Conservation (phyloP, 2,888 invertebrate species). For the Adelphocoris suturalis region DNA sequence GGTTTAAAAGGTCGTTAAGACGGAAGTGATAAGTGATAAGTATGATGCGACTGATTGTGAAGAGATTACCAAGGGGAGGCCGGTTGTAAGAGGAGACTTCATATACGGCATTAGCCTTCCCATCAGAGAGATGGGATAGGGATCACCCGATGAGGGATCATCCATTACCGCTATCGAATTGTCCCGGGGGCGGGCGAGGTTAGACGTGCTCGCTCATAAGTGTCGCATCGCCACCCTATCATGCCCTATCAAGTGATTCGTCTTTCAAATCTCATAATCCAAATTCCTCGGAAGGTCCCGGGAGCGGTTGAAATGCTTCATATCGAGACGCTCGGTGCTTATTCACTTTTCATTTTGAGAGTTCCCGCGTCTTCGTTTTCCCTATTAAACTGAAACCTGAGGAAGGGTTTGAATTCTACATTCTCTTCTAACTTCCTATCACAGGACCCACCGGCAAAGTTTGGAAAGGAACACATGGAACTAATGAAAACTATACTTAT, state of each 20-base stretch:
- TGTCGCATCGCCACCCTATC: slow-evolving; percentile 69
- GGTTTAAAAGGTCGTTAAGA: slow-evolving; percentile 69
- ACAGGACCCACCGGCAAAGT: too few relatives aligned
- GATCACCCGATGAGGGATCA: slow-evolving; percentile 64
- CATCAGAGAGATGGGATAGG: slow-evolving; percentile 58
- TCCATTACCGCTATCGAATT: slow-evolving; percentile 69
- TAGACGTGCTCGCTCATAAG: slow-evolving; percentile 69
- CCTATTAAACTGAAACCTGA: neutral
- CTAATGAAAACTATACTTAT: too few relatives aligned
- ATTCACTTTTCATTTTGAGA: slow-evolving; percentile 17
- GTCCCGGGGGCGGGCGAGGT: slow-evolving; percentile 50
- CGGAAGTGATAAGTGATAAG: slow-evolving; percentile 66
- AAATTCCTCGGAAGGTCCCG: slow-evolving; percentile 8
- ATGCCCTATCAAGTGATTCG: slow-evolving; percentile 60
- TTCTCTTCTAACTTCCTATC: too few relatives aligned
- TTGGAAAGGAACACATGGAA: neutral
- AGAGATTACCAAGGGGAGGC: slow-evolving; percentile 64
- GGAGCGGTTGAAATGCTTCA: slow-evolving; percentile 12
- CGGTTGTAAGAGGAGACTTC: slow-evolving; percentile 64
- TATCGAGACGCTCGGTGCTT: slow-evolving; percentile 19
- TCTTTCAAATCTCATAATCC: slow-evolving; percentile 67
- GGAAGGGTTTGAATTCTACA: too few relatives aligned
- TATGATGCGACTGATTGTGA: slow-evolving; percentile 70
- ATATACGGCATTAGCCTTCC: slow-evolving; percentile 68
- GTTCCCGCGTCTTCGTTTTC: neutral